Evolutionary conservation across 2,797 vertebrate genomes (phyloP).

Genomic region (Acipenser ruthenus): DNA sequence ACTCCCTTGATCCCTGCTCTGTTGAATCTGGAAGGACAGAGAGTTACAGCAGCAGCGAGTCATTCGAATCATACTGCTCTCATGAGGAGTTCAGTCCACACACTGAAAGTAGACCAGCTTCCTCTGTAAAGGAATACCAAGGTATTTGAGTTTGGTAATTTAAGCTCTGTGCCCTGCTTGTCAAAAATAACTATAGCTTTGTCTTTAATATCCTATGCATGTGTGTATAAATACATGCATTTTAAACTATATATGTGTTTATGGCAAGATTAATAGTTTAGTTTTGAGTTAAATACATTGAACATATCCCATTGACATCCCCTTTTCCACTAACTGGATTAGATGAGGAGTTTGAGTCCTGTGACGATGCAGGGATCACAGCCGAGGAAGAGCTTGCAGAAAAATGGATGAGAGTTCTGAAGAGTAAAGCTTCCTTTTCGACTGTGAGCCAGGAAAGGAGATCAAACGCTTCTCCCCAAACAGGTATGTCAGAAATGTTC

Average conservation of each 20-base stretch:
- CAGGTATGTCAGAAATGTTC: neutral
- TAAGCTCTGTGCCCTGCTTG: neutral
- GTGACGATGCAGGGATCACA: neutral
- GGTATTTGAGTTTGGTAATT: slow-evolving; percentile 7
- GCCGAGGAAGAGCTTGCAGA: slow-evolving; percentile 2
- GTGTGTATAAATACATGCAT: no score
- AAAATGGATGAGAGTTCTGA: slow-evolving; percentile 3
- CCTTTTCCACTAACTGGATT: neutral
- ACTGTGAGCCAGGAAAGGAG: neutral
- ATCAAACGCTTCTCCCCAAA: neutral
- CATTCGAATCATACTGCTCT: slow-evolving; percentile 7
- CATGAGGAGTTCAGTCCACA: slow-evolving; percentile 4
- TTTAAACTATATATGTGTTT: no score
- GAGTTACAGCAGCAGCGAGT: neutral
- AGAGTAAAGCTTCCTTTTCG: neutral
- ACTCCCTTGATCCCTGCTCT: slow-evolving; percentile 22
- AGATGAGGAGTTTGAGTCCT: slow-evolving; percentile 12
- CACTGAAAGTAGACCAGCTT: neutral
- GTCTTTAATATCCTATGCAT: no score
- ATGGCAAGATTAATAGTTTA: no score
- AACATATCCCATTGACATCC: no score
- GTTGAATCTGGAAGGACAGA: slow-evolving; percentile 11
- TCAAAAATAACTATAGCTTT: no score
- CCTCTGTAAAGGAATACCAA: slow-evolving; percentile 16
- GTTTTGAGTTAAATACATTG: no score